Base-by-base conservation (phyloP, 1,140 invertebrate genomes). In the Lethrus apterus region DNA sequence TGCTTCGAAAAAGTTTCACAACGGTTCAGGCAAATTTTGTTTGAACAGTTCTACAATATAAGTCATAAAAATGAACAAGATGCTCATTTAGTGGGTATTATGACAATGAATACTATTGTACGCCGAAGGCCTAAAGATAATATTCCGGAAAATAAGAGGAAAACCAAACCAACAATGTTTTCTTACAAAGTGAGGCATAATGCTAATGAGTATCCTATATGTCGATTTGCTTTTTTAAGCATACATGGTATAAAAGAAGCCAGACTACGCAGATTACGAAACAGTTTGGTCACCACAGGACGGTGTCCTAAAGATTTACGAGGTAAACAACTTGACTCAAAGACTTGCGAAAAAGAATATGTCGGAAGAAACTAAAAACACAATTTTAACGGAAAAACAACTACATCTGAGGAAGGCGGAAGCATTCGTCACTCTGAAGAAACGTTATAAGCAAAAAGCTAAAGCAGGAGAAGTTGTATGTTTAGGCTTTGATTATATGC, bases 401-500 rank as follows among this genome's bases (percentile, higher is more conserved):
- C 35, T 20, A 11, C 17, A 20, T 38, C n/a, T 7, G 21, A 7
- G 35, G 21, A 38, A 38, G 21, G 17, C 35, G 7, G n/a, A 38
- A 8, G 35, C 18, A 9, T 38, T 38, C 17, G 2, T 9, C 4
- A 8, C 13, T 1, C 8, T 5, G 21, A 3, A 3, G 11, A 18
- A 3, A 4, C 2, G 35, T 2, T 38, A 10, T 13, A 38, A 38
- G 4, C 7, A 38, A 19, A 7, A 38, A 21, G 35, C 35, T 1
- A 38, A n/a, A 20, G 17, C 19, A 8, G 17, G 35, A 4, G 17
- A 38, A 18, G 8, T 38, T 10, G 18, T 19, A 8, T 5, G 34
- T 13, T 2, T 31, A 40, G 9, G 9, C 8, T 46, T 46, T 46
- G 33, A 46, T 29, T 46, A 26, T 31, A 46, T 36, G 20, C 21